phyloP scores from a whole-genome alignment of 2,113 vertebrate species.

The Pteronura brasiliensis region DNA sequence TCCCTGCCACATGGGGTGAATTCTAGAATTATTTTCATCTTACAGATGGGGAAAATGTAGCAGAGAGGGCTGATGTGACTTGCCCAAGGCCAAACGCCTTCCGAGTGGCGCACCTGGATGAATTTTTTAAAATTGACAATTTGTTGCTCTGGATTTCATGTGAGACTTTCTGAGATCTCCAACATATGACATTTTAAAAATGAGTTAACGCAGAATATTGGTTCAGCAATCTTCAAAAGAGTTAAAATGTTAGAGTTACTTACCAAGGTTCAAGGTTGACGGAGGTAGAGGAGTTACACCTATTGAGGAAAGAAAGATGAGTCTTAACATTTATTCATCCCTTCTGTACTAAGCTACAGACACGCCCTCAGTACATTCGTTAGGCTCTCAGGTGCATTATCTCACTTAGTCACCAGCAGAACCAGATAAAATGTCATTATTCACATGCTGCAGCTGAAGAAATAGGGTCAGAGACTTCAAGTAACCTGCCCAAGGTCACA shows the following conservation, averaged over 20 bases:
- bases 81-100: background rate
- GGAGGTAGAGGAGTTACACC: background rate
- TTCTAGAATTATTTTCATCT: background rate
- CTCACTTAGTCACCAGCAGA: background rate
- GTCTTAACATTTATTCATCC: background rate
- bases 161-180: background rate
- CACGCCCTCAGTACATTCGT: background rate
- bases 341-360: background rate
- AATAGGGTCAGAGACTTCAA: background rate
- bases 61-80: background rate
- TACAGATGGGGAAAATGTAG: background rate
- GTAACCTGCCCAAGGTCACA: background rate
- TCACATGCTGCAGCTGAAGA: background rate
- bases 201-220: background rate
- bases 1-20: background rate
- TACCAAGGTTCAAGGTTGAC: background rate
- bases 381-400: background rate
- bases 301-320: background rate
- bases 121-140: constrained; percentile 2
- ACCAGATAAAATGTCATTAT: background rate
- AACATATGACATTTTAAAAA: background rate
- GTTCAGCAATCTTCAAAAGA: background rate
- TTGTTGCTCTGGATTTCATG: background rate
- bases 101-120: background rate
- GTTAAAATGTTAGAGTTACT: background rate